Conservation (phyloP, 2,888 invertebrate genomes). For the Nomada goodeniana region DNA sequence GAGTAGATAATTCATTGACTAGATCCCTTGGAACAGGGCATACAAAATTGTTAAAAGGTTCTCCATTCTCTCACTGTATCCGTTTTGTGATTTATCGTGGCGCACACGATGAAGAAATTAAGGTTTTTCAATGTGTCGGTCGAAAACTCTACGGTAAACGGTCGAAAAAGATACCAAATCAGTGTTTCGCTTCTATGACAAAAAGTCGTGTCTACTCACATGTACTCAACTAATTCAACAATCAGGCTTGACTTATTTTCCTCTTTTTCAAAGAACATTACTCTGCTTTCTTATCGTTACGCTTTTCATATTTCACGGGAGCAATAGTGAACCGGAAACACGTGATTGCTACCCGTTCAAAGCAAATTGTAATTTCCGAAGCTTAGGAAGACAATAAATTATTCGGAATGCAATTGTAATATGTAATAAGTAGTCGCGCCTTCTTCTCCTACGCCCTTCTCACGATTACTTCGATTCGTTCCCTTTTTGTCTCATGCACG, state of each 20-base stretch:
- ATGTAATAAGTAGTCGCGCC: slow-evolving; percentile 62
- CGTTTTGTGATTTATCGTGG: slow-evolving; percentile 26
- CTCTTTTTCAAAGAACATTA: slow-evolving; percentile 10
- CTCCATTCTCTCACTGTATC: not conserved
- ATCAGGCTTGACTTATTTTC: slow-evolving; percentile 50
- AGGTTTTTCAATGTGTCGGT: slow-evolving; percentile 13
- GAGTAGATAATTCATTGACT: slow-evolving; percentile 32
- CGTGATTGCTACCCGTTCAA: slow-evolving; percentile 40
- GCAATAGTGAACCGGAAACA: slow-evolving; percentile 36
- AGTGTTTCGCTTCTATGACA: slow-evolving; percentile 22
- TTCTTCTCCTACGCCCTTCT: slow-evolving; percentile 2
- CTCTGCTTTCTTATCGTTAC: not conserved
- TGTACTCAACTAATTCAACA: slow-evolving; percentile 55
- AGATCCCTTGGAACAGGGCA: slow-evolving; percentile 25
- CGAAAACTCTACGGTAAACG: slow-evolving; percentile 23
- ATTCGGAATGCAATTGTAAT: slow-evolving; percentile 67
- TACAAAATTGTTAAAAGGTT: slow-evolving; percentile 53
- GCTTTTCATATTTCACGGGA: slow-evolving; percentile 27
- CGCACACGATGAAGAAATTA: slow-evolving; percentile 3
- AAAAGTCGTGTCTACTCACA: slow-evolving; percentile 46
- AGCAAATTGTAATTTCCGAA: slow-evolving; percentile 64
- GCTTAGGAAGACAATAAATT: slow-evolving; percentile 79
- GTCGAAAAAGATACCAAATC: slow-evolving; percentile 7
- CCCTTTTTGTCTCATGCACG: slow-evolving; percentile 37
- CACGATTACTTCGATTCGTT: not conserved